These are phyloP conservation scores for Apeltes quadracus DNA, from an alignment of 2,113 vertebrate species.

Conservation along the genomic window DNA sequence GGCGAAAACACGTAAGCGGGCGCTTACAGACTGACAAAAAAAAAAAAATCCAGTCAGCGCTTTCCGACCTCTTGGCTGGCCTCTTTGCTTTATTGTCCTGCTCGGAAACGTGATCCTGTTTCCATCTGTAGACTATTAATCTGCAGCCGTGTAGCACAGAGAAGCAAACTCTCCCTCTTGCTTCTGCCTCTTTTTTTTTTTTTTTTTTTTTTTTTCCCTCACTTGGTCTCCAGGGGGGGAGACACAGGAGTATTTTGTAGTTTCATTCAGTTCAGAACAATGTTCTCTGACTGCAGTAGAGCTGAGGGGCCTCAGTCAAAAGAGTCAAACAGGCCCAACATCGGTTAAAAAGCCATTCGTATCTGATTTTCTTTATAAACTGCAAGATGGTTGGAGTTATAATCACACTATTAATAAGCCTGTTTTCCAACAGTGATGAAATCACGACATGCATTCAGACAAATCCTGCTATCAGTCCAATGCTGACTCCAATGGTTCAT, in stretches of 20 bases:
- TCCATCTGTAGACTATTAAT: slow-evolving; percentile 39
- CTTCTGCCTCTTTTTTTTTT: slow-evolving; percentile 8
- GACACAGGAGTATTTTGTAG: slow-evolving; percentile 25
- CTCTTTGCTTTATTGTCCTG: slow-evolving; percentile 46
- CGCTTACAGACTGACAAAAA: neutral
- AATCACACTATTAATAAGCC: neutral
- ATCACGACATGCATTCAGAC: neutral
- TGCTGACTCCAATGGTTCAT: neutral
- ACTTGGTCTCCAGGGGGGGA: slow-evolving; percentile 23
- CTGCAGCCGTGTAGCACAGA: slow-evolving; percentile 36
- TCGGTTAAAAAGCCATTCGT: slow-evolving; percentile 4
- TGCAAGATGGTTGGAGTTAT: neutral
- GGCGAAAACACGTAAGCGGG: slow-evolving; percentile 3
- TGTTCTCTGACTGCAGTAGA: slow-evolving; percentile 34
- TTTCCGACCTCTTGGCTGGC: slow-evolving; percentile 34
- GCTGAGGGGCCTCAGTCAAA: slow-evolving; percentile 25
- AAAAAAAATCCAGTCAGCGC: slow-evolving; percentile 55
- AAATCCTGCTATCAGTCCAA: neutral
- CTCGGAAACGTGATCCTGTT: slow-evolving; percentile 61
- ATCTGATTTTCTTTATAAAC: neutral
- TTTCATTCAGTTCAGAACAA: slow-evolving; percentile 47
- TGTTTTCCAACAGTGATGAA: neutral
- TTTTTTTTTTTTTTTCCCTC: neutral
- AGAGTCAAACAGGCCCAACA: slow-evolving; percentile 1
- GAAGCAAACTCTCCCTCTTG: slow-evolving; percentile 44